A percentile compares a stretch with the other conserved stretches of the same genome.
Evolutionary conservation across 2,888 invertebrate species (phyloP).

Genomic region (Notodonta dromedarius): DNA sequence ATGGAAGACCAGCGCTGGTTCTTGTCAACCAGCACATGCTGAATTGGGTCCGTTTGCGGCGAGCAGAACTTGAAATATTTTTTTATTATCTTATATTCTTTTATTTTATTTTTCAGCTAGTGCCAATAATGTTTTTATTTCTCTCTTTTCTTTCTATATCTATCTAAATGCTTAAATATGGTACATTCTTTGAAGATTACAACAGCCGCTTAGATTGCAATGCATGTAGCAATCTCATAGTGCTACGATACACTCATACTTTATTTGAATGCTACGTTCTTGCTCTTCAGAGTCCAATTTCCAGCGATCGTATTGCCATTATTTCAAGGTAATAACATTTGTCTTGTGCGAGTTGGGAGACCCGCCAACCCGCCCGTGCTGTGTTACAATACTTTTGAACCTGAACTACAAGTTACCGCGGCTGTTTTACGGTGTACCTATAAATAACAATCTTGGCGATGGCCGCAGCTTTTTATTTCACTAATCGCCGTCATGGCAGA

Average conservation of each 20-base stretch:
- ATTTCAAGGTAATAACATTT: conserved; percentile 21
- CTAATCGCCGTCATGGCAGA: conserved; percentile 38
- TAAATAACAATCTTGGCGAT: conserved; percentile 35
- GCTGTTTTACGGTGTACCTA: conserved; percentile 25
- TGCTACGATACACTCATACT: background rate
- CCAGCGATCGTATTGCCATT: conserved; percentile 7
- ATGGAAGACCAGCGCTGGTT: too few species aligned
- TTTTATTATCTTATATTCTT: too few species aligned
- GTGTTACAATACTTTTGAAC: conserved; percentile 35
- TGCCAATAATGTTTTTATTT: too few species aligned
- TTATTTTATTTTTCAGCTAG: too few species aligned
- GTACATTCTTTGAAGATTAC: too few species aligned
- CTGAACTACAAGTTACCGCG: conserved; percentile 34
- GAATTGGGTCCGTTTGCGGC: too few species aligned
- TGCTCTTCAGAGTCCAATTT: background rate
- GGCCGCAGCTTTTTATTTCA: conserved; percentile 25
- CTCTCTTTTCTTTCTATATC: too few species aligned
- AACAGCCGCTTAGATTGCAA: too few species aligned
- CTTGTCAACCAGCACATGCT: too few species aligned
- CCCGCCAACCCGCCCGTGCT: conserved; percentile 26
- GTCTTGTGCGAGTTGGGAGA: conserved; percentile 22
- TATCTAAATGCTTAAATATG: too few species aligned
- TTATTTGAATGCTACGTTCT: background rate
- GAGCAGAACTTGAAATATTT: too few species aligned
- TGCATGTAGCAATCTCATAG: too few species aligned